Percentiles rank a stretch among this genome's conserved stretches.
phyloP scores from a whole-genome alignment of 1,140 invertebrate genomes.

The Drosophila azteca region DNA sequence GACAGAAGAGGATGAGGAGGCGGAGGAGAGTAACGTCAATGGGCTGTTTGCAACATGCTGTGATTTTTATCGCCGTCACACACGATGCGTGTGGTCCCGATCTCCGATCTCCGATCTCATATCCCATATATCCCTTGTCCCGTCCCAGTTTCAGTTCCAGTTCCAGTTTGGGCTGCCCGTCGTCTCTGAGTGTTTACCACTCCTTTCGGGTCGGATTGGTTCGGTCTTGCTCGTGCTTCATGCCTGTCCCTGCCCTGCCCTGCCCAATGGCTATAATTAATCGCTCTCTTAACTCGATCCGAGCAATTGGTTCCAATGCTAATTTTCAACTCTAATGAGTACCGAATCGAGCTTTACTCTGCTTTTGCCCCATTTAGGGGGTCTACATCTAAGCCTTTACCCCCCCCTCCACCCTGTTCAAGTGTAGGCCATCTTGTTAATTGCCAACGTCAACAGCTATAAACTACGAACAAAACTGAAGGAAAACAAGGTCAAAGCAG shows the following conservation, averaged over 20 bases:
- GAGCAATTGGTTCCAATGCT: slow-evolving; percentile 38
- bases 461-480: slow-evolving; percentile 20
- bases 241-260: slow-evolving; percentile 57
- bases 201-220: too few species aligned
- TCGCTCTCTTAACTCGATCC: slow-evolving; percentile 67
- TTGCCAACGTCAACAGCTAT: slow-evolving; percentile 61
- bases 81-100: slow-evolving; percentile 69
- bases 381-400: background rate
- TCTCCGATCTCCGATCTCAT: slow-evolving; percentile 15
- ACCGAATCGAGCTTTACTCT: background rate
- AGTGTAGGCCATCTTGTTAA: slow-evolving; percentile 38
- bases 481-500: slow-evolving; percentile 65
- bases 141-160: slow-evolving; percentile 48
- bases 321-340: slow-evolving; percentile 16
- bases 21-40: slow-evolving; percentile 34
- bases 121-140: slow-evolving; percentile 35
- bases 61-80: slow-evolving; percentile 82
- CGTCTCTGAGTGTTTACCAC: too few species aligned
- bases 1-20: slow-evolving; percentile 2
- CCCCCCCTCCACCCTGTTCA: background rate
- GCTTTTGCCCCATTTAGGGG: too few species aligned
- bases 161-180: slow-evolving; percentile 13
- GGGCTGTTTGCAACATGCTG: slow-evolving; percentile 79
- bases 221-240: slow-evolving; percentile 51
- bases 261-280: slow-evolving; percentile 71